Base-by-base conservation (phyloP, 2,113 vertebrate species). In the Hylia prasina region DNA sequence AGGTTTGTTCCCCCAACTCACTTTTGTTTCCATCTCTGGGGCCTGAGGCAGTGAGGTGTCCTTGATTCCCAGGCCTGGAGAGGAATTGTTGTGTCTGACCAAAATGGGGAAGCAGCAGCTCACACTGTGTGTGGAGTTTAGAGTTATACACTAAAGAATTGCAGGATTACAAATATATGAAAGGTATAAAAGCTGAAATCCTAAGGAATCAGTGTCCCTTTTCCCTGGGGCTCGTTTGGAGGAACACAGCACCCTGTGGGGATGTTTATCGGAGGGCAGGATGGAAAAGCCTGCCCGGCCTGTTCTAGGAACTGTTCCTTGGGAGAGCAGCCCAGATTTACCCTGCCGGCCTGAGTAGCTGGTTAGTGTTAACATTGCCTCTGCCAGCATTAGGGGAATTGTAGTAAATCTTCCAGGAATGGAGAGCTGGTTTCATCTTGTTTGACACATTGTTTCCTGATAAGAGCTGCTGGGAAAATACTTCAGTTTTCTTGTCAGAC, bases 391-490 rank as follows among this genome's bases (percentile, higher is more conserved):
- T 87, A 75, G 47, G 96, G 95, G 95, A 97, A 93, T 96, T 97
- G 97, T 33, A 93, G 89, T 78, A 94, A 97, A 96, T 87, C 96
- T 97, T 95, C 95, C 87, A 63, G 68, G 93, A 82, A 87, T 6
- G 30, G 91, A 96, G 93, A 83, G 85, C 92, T 89, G 37, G 85
- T 96, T 97, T 94, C 87, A 91, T 97, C 96, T 96, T 97, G 96
- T 97, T 96, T 96, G 97, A 97, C 97, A 97, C 87, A n/a, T 57
- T 95, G 97, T 95, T 97, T 97, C 93, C 97, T 93, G 97, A 95
- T 96, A 97, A 97, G 85, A 97, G 82, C 96, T 97, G 90, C 96
- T 95, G 94, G 95, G 97, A 97, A 97, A 97, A 97, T 97, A 81
- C 92, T 92, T 83, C 60, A 87, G 96, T 96, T 93, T 95, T 89